These are phyloP conservation scores for Maniola jurtina DNA, from an alignment of 1,140 invertebrate genomes.

Conservation along the genomic window DNA sequence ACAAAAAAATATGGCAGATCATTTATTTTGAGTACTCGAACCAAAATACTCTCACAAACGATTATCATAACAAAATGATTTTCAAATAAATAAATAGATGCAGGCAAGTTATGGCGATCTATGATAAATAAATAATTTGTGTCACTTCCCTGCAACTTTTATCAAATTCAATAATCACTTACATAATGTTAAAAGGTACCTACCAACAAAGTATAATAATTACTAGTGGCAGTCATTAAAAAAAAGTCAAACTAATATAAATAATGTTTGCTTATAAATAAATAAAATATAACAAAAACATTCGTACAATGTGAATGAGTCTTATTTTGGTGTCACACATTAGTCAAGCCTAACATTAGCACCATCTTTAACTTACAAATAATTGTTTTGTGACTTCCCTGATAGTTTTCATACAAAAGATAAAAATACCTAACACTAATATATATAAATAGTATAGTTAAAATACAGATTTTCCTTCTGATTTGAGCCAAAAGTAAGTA, in stretches of 20 bases:
- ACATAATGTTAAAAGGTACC: conserved; percentile 43
- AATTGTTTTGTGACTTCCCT: conserved; percentile 75
- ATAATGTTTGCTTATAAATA: conserved; percentile 75
- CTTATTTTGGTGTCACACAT: conserved; percentile 77
- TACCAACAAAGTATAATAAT: conserved; percentile 61
- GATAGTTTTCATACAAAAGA: conserved; percentile 75
- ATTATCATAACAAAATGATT: conserved; percentile 70
- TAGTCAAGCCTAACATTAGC: conserved; percentile 77
- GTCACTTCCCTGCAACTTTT: conserved; percentile 72
- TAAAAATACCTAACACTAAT: conserved; percentile 77
- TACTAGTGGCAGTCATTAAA: conserved; percentile 75
- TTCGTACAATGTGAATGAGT: conserved; percentile 73
- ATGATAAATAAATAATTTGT: conserved; percentile 70
- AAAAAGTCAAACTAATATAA: conserved; percentile 68
- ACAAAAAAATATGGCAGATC: conserved; percentile 77
- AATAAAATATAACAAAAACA: conserved; percentile 74
- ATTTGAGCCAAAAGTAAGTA: conserved; percentile 75
- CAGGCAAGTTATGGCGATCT: conserved; percentile 75
- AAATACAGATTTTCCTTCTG: conserved; percentile 67
- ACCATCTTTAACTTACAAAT: conserved; percentile 76
- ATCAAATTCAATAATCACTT: conserved; percentile 50
- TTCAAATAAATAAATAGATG: conserved; percentile 72
- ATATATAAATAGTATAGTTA: conserved; percentile 73
- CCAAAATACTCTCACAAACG: conserved; percentile 73
- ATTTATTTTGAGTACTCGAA: conserved; percentile 75